These are phyloP conservation scores for Nyctibius bracteatus DNA, from an alignment of 2,113 vertebrate species.

Conservation along the genomic window DNA sequence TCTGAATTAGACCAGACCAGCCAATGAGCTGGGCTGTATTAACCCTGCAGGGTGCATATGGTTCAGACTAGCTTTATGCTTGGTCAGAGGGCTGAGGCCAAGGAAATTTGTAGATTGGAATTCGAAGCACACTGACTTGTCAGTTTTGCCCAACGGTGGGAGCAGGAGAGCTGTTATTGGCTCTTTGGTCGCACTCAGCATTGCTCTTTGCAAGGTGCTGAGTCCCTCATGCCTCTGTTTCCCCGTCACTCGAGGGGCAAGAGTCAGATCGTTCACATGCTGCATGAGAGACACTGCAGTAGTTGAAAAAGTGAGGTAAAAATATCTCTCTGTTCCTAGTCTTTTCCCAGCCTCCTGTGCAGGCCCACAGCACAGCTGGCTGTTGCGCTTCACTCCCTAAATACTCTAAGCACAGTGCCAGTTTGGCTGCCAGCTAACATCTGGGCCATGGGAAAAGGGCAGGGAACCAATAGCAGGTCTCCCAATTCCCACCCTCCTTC, in stretches of 20 bases:
- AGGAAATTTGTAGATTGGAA: background rate
- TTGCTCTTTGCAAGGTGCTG: background rate
- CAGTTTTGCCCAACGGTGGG: background rate
- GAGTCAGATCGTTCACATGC: background rate
- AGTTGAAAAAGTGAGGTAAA: background rate
- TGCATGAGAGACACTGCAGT: background rate
- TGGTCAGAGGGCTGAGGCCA: background rate
- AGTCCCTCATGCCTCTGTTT: background rate
- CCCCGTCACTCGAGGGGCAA: background rate
- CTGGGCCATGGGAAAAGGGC: slow-evolving; percentile 36
- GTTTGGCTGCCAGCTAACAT: background rate
- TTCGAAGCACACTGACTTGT: background rate
- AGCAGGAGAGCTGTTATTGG: background rate
- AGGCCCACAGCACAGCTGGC: background rate
- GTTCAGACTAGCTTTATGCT: background rate
- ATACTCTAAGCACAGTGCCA: background rate
- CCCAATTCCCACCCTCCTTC: background rate
- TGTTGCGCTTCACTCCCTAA: background rate
- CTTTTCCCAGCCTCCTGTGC: background rate
- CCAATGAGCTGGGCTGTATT: background rate
- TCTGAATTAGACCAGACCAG: background rate
- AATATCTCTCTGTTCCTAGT: background rate
- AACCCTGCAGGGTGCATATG: background rate
- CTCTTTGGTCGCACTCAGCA: background rate
- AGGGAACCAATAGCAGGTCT: background rate